phyloP scores from a whole-genome alignment of 2,888 invertebrate genomes.

The Zaprionus lineosus region DNA sequence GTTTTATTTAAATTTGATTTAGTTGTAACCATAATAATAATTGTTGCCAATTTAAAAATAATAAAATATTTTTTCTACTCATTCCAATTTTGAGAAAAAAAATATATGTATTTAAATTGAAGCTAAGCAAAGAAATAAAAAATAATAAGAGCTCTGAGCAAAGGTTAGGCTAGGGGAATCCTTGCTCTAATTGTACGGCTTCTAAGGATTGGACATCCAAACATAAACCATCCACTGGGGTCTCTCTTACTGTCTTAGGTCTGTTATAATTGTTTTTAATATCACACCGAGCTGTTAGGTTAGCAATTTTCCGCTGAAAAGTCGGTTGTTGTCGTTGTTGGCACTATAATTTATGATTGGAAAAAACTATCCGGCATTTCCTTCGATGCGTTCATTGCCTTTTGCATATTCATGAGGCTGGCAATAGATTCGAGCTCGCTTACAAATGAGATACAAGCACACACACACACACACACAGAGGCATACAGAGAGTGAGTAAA shows the following conservation, averaged over 20 bases:
- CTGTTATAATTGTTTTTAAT: constrained; percentile 52
- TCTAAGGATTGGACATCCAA: no score
- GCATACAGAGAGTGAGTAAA: no score
- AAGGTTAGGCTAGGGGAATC: no score
- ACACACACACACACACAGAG: constrained; percentile 2
- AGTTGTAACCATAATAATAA: no score
- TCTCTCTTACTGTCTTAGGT: background rate
- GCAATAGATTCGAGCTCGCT: constrained; percentile 33
- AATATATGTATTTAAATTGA: no score
- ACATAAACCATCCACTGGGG: background rate
- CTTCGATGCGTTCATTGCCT: constrained; percentile 49
- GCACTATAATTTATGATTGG: constrained; percentile 57
- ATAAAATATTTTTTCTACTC: no score
- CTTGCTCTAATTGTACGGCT: no score
- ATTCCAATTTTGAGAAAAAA: no score
- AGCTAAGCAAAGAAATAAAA: no score
- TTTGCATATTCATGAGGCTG: constrained; percentile 65
- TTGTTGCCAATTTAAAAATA: no score
- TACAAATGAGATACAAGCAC: constrained; percentile 25
- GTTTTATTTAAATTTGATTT: no score
- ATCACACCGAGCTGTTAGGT: constrained; percentile 30
- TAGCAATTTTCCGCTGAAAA: constrained; percentile 52
- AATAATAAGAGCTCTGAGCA: no score
- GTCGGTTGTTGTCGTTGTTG: constrained; percentile 23
- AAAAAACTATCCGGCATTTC: constrained; percentile 62